Base-by-base conservation (phyloP, 2,797 vertebrate genomes). In the Apogon talboti region DNA sequence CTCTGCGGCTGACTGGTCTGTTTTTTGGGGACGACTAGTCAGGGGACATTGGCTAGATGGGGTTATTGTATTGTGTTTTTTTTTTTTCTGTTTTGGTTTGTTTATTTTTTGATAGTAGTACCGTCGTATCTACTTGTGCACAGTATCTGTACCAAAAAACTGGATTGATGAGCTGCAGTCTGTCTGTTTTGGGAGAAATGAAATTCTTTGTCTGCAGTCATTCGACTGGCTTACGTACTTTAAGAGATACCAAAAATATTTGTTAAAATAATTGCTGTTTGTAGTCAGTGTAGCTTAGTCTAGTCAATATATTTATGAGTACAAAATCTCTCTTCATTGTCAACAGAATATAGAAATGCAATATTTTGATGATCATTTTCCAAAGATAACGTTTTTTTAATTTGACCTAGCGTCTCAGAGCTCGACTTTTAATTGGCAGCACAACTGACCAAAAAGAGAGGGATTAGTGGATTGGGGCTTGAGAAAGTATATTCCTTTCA, bases 191-290 rank as follows among this genome's bases (percentile, higher is more conserved):
- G 84, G 89, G 80, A 90, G 85, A 81, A 89, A 90, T 91, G 82
- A 87, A 86, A 84, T 86, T 82, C 81, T 81, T 87, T 78, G 89
- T 91, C 89, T 83, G 78, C 90, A 87, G 92, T 90, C 85, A 8
- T 85, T 81, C 64, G 89, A 90, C 89, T 89, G 89, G 71, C 91
- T 87, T 78, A 76, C 65, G 75, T 87, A 90, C 91, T 93, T 92
- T 92, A 93, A 93, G 90, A 94, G 93, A 95, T 94, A 95, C 94
- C 94, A 95, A 95, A 95, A 95, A 95, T 94, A 91, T 93, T 95
- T 94, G 92, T 93, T 91, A 80, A 91, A 87, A 90, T 91, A 93
- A 86, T 91, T 91, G 90, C 90, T 93, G 92, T 94, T 89, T 93
- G 91, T 94, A 92, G 89, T 91, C 62, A 58, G 89, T 93, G 92